Base-by-base conservation (phyloP, 2,113 vertebrate genomes). In the Saccopteryx bilineata region DNA sequence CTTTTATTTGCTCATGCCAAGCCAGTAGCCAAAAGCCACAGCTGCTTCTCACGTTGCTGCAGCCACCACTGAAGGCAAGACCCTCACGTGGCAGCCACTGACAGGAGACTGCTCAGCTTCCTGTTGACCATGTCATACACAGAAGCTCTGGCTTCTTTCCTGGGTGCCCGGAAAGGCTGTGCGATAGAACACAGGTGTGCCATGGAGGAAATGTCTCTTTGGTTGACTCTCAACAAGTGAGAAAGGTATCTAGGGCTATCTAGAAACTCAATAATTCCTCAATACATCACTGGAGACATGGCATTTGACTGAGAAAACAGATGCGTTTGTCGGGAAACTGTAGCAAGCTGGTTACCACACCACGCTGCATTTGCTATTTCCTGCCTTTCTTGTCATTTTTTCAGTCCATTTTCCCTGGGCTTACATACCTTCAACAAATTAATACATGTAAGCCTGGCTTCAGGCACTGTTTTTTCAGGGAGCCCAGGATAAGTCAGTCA, bases 291-390 rank as follows among this genome's bases (percentile, higher is more conserved):
- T 63, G n/a, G 61, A 78, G 66, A 81, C 2, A 14, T 31, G 48
- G 33, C 9, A 80, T 39, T 91, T 74, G 52, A 88, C 21, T 93
- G 21, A 88, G 15, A 94, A 89, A 84, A 33, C 21, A 66, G 13
- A 81, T 66, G 69, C 75, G 26, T 5, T 83, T 19, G 68, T 46
- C 76, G 54, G 18, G 31, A 95, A 60, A n/a, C 19, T 50, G 7
- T 28, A 90, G 19, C 50, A 31, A 68, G 8, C 8, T 87, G 23
- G 65, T 58, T 72, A 78, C 58, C 31, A 81, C 3, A 81, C 1
- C 9, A 54, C 56, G 26, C 85, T 71, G 23, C 50, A 76, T 93
- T 85, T 80, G 17, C 13, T 79, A 11, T 54, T 66, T 39, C 9
- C 8, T 66, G 24, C 28, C 24, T 87, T 93, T 80, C 14, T 60